phyloP scores from a whole-genome alignment of 2,113 vertebrate species.

The Dunckerocampus dactyliophorus region DNA sequence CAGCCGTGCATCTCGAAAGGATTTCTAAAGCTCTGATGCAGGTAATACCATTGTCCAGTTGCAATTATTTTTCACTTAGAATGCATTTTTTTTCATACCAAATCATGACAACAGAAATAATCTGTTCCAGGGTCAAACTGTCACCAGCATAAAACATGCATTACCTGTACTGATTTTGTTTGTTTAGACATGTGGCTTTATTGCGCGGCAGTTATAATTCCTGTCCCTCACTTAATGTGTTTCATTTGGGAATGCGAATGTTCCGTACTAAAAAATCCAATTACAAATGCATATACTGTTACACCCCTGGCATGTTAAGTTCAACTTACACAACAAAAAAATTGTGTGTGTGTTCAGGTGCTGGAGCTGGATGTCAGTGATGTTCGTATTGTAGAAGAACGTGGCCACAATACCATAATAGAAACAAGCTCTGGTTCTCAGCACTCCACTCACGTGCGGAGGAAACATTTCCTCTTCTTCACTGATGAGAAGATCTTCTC shows the following conservation, averaged over 20 bases:
- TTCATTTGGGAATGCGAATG: too few relatives aligned
- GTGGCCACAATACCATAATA: conserved; percentile 34
- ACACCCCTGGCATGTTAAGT: too few relatives aligned
- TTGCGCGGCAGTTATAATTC: too few relatives aligned
- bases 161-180: too few relatives aligned
- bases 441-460: conserved; percentile 45
- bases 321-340: neutral
- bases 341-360: conserved; percentile 51
- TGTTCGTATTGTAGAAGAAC: conserved; percentile 83
- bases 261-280: too few relatives aligned
- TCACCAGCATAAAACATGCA: too few relatives aligned
- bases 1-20: conserved; percentile 81
- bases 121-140: too few relatives aligned
- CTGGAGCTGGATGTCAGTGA: conserved; percentile 85
- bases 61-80: too few relatives aligned
- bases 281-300: too few relatives aligned
- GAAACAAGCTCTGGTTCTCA: neutral
- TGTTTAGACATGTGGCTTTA: too few relatives aligned
- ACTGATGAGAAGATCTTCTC: conserved; percentile 77
- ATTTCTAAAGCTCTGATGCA: conserved; percentile 88
- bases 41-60: conserved; percentile 24
- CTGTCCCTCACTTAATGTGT: too few relatives aligned
- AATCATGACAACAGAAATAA: neutral
- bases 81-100: too few relatives aligned
- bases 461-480: conserved; percentile 88